These are phyloP conservation scores for Eugnorisma glareosa DNA, from an alignment of 2,888 invertebrate genomes.

Conservation along the genomic window DNA sequence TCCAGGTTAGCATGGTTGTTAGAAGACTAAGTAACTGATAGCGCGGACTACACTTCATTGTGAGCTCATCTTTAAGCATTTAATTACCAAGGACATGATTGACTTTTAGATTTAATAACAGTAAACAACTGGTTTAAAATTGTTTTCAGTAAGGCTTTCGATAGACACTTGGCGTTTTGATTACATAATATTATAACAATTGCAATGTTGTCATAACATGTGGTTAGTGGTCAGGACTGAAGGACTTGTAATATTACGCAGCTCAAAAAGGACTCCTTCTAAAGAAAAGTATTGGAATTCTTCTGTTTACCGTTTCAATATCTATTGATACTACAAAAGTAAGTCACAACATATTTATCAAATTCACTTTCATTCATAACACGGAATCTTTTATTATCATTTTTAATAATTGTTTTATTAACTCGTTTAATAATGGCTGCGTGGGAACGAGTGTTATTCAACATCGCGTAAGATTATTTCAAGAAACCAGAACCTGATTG, in stretches of 20 bases:
- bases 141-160: constrained; percentile 9
- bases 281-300: neutral
- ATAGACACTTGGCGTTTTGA: constrained; percentile 1
- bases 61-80: neutral
- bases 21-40: neutral
- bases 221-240: constrained; percentile 20
- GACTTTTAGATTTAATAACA: neutral
- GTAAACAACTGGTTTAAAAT: neutral
- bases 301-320: neutral
- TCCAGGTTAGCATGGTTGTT: neutral
- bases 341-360: constrained; percentile 12
- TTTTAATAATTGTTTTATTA: constrained; percentile 57
- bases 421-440: constrained; percentile 50
- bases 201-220: constrained; percentile 23
- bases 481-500: constrained; percentile 63
- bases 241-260: constrained; percentile 13
- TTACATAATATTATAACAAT: constrained; percentile 17
- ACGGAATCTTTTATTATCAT: constrained; percentile 40
- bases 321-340: constrained; percentile 2
- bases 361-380: constrained; percentile 44
- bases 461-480: constrained; percentile 65
- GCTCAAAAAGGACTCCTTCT: neutral
- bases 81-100: neutral
- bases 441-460: constrained; percentile 67
- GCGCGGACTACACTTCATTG: no score